Evolutionary conservation across 2,113 vertebrate species (phyloP).

Genomic region (Python bivittatus): DNA sequence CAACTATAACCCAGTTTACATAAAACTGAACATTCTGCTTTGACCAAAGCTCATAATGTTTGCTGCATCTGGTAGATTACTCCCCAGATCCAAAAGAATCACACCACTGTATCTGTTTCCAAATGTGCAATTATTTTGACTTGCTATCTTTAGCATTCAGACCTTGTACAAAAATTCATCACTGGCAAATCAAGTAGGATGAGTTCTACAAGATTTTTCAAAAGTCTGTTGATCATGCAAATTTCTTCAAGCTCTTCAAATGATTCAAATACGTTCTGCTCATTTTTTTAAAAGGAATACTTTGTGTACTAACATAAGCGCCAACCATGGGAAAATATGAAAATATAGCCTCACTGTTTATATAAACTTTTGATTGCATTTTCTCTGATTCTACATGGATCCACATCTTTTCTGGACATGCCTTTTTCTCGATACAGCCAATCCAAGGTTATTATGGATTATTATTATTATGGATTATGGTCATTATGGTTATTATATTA

Average conservation of each 20-base stretch:
- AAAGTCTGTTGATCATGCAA: not conserved
- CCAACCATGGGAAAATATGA: not conserved
- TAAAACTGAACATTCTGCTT: not conserved
- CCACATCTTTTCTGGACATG: not conserved
- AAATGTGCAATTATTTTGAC: not conserved
- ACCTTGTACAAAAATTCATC: not conserved
- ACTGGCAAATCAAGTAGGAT: too few species aligned
- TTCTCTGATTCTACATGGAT: not conserved
- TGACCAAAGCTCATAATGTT: not conserved
- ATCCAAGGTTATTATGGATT: not conserved
- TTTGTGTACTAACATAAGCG: not conserved
- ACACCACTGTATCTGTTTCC: not conserved
- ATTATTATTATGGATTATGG: too few species aligned
- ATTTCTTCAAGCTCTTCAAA: not conserved
- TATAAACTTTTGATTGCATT: not conserved
- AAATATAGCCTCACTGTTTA: not conserved
- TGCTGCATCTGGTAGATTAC: not conserved
- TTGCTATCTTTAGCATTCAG: not conserved
- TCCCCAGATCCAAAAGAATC: not conserved
- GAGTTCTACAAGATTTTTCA: not conserved
- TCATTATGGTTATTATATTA: too few species aligned
- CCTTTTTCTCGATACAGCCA: not conserved
- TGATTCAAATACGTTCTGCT: not conserved
- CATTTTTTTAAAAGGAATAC: not conserved
- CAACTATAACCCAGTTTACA: not conserved